Evolutionary conservation across 2,797 vertebrate species (phyloP).

Genomic region (Schizopygopsis pylzovi): DNA sequence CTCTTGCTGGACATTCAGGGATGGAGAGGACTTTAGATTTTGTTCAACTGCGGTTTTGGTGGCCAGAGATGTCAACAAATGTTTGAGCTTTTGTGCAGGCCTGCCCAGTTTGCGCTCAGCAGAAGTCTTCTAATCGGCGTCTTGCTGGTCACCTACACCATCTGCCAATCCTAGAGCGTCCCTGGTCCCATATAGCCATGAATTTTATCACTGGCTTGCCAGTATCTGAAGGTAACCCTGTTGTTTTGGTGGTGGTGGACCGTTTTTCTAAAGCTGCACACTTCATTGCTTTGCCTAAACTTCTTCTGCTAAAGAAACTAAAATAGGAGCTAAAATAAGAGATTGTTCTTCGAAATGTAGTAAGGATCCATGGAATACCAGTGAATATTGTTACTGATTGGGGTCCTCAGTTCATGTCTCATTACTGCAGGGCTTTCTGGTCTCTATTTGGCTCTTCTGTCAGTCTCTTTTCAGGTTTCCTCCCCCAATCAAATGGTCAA

Average conservation of each 20-base stretch:
- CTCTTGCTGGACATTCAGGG: background rate
- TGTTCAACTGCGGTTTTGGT: background rate
- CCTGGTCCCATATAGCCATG: background rate
- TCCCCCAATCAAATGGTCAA: background rate
- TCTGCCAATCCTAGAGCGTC: background rate
- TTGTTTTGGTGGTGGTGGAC: background rate
- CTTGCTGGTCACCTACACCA: background rate
- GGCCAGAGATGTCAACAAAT: background rate
- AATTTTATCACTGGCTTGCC: background rate
- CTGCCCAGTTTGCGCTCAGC: background rate
- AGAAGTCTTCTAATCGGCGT: background rate
- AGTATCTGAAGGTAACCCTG: background rate
- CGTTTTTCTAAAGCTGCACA: background rate
- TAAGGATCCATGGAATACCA: conserved; percentile 2
- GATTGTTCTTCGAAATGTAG: background rate
- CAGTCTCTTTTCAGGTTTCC: background rate
- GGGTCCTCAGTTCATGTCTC: background rate
- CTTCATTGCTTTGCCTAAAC: background rate
- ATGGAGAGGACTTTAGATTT: background rate
- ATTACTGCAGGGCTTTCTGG: background rate
- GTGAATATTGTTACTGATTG: background rate
- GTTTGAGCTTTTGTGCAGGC: background rate
- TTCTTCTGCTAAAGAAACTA: background rate
- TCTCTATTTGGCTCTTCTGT: background rate
- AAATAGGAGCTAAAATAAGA: background rate